These are phyloP conservation scores for Neoascia interrupta DNA, from an alignment of 2,888 invertebrate genomes.

Conservation along the genomic window DNA sequence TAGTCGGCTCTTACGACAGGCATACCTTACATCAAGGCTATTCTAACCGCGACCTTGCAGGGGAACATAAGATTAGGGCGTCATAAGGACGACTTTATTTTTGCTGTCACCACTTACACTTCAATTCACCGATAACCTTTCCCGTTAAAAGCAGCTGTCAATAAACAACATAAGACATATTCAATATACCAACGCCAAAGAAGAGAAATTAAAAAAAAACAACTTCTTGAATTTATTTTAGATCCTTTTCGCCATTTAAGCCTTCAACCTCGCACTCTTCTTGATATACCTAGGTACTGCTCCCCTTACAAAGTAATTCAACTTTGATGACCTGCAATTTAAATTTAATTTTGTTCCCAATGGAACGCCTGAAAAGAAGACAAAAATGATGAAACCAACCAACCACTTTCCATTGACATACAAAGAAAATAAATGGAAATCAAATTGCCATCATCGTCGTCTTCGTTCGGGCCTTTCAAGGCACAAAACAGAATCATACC, in stretches of 20 bases:
- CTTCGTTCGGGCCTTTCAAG: constrained; percentile 43
- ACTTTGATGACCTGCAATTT: constrained; percentile 54
- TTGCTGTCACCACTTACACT: too few species aligned
- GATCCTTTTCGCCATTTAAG: constrained; percentile 18
- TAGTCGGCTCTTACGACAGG: too few species aligned
- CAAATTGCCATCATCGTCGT: constrained; percentile 47
- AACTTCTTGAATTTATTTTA: constrained; percentile 20
- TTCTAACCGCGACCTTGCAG: too few species aligned
- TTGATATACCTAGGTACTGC: not conserved
- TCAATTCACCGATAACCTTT: too few species aligned
- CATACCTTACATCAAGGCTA: too few species aligned
- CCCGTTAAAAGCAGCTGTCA: too few species aligned
- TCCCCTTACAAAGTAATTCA: constrained; percentile 14
- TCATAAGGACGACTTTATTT: too few species aligned
- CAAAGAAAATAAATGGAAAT: constrained; percentile 52
- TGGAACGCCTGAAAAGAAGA: not conserved
- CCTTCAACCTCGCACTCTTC: not conserved
- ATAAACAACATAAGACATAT: constrained; percentile 2
- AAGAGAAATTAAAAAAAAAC: constrained; percentile 10
- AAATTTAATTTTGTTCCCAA: constrained; percentile 56
- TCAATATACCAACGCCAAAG: not conserved
- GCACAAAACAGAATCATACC: constrained; percentile 39
- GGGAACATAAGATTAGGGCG: too few species aligned
- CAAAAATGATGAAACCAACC: constrained; percentile 1
- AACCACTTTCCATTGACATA: not conserved